Base-by-base conservation (phyloP, 2,797 vertebrate genomes). In the Mionectes olivaceus region DNA sequence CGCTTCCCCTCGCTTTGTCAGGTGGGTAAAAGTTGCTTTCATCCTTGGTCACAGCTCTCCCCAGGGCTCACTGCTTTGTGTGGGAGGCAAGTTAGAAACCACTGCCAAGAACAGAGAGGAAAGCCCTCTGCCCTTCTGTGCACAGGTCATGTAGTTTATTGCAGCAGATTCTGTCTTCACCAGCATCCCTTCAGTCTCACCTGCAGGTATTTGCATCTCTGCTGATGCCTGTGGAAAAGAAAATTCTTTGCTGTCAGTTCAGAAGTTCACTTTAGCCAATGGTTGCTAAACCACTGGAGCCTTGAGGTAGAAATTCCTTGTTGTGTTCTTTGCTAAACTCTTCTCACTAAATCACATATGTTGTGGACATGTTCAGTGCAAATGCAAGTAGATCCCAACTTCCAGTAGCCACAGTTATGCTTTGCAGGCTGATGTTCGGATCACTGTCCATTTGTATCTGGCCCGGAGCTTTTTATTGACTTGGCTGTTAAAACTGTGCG, bases 1-100 rank as follows among this genome's bases (percentile, higher is more conserved):
- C 0, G 6, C 46, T 94, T 95, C 79, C 80, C 33, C 37, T 49
- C 25, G 23, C 35, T 92, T 37, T 87, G 63, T 95, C 83, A 92
- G 96, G 94, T 95, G 77, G 68, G 19, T 74, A 74, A 78, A 83
- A 80, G 33, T 60, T 74, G 33, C 55, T 85, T 89, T 86, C 33
- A 64, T 69, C 41, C 53, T 35, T 82, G 32, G 30, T 83, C 56
- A 27, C 33, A 73, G 91, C 52, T 13, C 33, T 90, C 85, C 65
- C 41, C 67, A 47, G 87, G 63, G 49, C 80, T 93, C 47, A 6
- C 37, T 35, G 18, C 47, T 90, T 73, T 83, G 89, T 67, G 59
- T 49, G 24, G 78, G 50, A 84, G 50, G 19, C 44, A 50, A 59
- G 57, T 69, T 52, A 71, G 69, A 94, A 92, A 63, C 33, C 50